These are phyloP conservation scores for Pangasius krempfi DNA, from an alignment of 2,797 vertebrate genomes.

Conservation along the genomic window DNA sequence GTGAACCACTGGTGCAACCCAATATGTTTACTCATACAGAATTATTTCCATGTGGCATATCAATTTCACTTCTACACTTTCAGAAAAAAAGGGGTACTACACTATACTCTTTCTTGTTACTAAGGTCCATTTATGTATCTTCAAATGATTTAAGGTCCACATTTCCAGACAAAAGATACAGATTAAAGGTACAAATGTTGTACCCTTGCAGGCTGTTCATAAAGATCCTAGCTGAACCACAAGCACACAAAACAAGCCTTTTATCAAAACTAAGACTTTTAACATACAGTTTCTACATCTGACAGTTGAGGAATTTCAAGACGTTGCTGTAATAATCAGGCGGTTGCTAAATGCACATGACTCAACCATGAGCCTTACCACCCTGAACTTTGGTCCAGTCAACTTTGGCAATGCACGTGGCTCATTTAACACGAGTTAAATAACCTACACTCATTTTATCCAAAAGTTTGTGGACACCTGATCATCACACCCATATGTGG, in stretches of 20 bases:
- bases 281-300: neutral
- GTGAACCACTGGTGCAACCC: neutral
- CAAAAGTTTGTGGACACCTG: neutral
- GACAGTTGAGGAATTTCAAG: slow-evolving; percentile 1
- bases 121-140: neutral
- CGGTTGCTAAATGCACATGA: neutral
- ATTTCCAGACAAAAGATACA: neutral
- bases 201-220: neutral
- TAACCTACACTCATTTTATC: neutral
- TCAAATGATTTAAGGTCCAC: neutral
- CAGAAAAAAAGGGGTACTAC: neutral
- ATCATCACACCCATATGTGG: neutral
- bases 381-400: slow-evolving; percentile 19
- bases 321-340: neutral
- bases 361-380: neutral
- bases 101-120: neutral
- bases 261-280: neutral
- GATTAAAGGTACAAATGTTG: neutral
- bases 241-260: neutral
- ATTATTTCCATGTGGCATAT: neutral
- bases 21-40: neutral
- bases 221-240: neutral
- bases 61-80: neutral
- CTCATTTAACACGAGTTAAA: neutral
- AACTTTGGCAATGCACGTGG: neutral